phyloP scores from a whole-genome alignment of 2,113 vertebrate species.

The Abramis brama region DNA sequence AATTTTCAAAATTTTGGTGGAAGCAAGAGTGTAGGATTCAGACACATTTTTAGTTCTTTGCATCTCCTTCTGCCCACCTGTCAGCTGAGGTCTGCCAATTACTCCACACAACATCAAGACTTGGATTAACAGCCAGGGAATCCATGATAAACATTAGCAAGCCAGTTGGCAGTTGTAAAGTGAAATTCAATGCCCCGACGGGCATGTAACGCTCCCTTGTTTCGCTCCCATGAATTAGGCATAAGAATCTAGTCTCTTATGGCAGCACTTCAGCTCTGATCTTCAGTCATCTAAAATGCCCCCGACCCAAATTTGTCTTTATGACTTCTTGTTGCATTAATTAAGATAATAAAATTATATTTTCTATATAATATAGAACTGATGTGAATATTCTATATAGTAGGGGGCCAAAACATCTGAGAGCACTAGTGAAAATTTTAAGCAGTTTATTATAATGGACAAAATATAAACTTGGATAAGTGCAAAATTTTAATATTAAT shows the following conservation, averaged over 20 bases:
- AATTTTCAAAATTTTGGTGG: neutral
- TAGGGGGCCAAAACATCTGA: neutral
- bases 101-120: neutral
- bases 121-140: slow-evolving; percentile 31
- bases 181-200: slow-evolving; percentile 1
- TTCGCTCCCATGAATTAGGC: slow-evolving; percentile 9
- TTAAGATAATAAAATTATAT: neutral
- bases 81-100: slow-evolving; percentile 34
- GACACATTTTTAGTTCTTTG: slow-evolving; percentile 9
- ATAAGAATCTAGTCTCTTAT: slow-evolving; percentile 11
- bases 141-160: slow-evolving; percentile 36
- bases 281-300: neutral
- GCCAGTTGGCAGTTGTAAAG: slow-evolving; percentile 41
- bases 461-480: neutral
- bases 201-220: slow-evolving; percentile 18
- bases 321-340: neutral
- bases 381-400: neutral
- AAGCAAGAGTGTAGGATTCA: neutral
- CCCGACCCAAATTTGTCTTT: neutral
- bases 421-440: neutral
- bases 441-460: neutral
- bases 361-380: neutral
- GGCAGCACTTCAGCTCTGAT: slow-evolving; percentile 3
- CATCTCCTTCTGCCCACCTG: slow-evolving; percentile 28
- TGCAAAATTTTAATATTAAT: neutral